Percentiles rank a stretch among this genome's conserved stretches.
These are phyloP conservation scores for Nemopilema nomurai DNA, from an alignment of 30 jellyfish, hydroid and myxozoan genomes.

Conservation along the genomic window DNA sequence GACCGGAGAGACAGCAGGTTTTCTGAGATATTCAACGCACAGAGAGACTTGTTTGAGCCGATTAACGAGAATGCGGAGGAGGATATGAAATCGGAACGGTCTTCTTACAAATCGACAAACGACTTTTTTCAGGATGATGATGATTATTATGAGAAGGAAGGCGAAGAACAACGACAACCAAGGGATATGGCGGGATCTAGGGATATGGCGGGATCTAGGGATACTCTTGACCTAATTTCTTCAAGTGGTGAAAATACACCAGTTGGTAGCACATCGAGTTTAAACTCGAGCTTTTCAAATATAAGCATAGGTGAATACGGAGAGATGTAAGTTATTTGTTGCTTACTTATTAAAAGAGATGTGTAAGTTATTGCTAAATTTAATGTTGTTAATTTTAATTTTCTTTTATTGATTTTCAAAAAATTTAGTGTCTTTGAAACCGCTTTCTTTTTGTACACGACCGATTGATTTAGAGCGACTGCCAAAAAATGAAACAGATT, in stretches of 20 bases:
- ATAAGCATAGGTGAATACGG: conserved; percentile 18
- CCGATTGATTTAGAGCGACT: not conserved
- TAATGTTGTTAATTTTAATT: no score
- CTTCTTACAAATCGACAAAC: conserved; percentile 49
- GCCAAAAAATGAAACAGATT: not conserved
- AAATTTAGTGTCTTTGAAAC: no score
- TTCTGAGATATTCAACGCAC: conserved; percentile 60
- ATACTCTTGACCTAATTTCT: not conserved
- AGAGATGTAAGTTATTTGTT: not conserved
- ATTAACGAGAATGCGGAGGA: conserved; percentile 44
- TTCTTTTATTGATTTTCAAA: no score
- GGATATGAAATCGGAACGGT: conserved; percentile 23
- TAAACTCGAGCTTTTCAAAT: conserved; percentile 50
- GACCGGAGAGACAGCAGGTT: conserved; percentile 49
- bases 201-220: no score
- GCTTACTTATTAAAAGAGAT: no score
- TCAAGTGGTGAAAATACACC: conserved; percentile 50
- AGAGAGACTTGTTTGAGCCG: conserved; percentile 52
- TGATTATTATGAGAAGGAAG: no score
- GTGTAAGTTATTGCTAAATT: no score
- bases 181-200: not conserved
- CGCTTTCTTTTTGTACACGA: no score
- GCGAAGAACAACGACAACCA: not conserved
- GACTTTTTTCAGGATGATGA: conserved; percentile 4
- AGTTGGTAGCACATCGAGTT: conserved; percentile 17